Percentiles rank a stretch among this genome's conserved stretches.
These are phyloP conservation scores for Drosophila repletoides DNA, from an alignment of 1,140 invertebrate species.

Conservation along the genomic window DNA sequence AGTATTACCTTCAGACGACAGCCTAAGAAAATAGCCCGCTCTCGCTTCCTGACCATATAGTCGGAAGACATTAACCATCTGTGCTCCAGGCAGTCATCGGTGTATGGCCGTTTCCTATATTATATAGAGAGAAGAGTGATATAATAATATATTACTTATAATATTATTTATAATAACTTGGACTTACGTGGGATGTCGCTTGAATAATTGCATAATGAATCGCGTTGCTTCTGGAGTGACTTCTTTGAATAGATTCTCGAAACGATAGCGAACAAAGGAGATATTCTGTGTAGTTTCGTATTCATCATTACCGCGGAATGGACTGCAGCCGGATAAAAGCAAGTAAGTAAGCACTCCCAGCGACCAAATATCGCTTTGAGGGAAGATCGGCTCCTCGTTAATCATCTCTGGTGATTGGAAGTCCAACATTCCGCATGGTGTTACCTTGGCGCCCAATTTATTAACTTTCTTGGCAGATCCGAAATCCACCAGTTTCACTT, in stretches of 20 bases:
- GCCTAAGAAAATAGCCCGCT: constrained; percentile 92
- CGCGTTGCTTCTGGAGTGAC: constrained; percentile 96
- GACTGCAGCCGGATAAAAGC: constrained; percentile 96
- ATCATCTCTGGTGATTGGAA: constrained; percentile 95
- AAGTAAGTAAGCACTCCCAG: constrained; percentile 96
- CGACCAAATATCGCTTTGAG: constrained; percentile 97
- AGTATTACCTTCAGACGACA: constrained; percentile 88
- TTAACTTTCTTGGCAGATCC: constrained; percentile 91
- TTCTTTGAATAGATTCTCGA: constrained; percentile 96
- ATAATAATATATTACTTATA: no score
- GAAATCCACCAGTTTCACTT: constrained; percentile 96
- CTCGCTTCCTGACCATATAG: constrained; percentile 95
- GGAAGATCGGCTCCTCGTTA: constrained; percentile 91
- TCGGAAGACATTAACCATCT: constrained; percentile 96
- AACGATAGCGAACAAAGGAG: constrained; percentile 95
- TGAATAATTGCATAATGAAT: constrained; percentile 97
- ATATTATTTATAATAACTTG: not conserved
- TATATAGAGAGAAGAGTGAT: not conserved
- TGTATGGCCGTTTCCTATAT: constrained; percentile 93
- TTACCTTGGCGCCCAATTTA: constrained; percentile 89
- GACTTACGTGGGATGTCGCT: constrained; percentile 93
- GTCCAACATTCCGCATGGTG: constrained; percentile 84
- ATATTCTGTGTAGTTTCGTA: constrained; percentile 96
- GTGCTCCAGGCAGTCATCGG: constrained; percentile 97
- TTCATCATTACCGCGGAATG: constrained; percentile 92